Evolutionary conservation across 2,888 invertebrate genomes (phyloP), one percentile per base, ranked within the genome.

Genomic region (Osmoderma eremita): DNA sequence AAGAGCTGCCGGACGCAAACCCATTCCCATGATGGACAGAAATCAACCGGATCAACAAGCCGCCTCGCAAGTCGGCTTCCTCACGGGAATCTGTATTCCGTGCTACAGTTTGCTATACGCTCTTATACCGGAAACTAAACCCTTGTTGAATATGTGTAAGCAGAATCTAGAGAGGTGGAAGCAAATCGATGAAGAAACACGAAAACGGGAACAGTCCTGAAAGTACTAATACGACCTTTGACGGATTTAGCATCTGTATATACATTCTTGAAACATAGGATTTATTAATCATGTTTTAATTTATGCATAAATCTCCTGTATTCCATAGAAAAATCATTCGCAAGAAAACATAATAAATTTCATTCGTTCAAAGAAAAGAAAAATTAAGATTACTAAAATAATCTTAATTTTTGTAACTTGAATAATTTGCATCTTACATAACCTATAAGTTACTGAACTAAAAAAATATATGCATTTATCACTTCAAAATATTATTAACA

Each of bases 41-140:
- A 83, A 85, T 65, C 88, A 90, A 76, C 88, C 90, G 0, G 87
- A 92, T 69, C 88, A 92, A 75, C 89, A 92, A 75, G 90, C 93
- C 0, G 84, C 88, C 2, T 89, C 91, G 69, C 93, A 94, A 87
- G 92, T 93, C 53, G 93, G 92, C 0, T 94, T 94, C 78, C 82
- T 94, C 65, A 88, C 86, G 68, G 91, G 91, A 54, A 93, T 94
- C 70, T 94, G 94, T 79, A 82, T 93, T 45, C 93, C 94, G 0
- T 94, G 94, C 80, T 94, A 94, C 78, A 86, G 85, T 15, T 83
- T 92, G 56, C 83, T 94, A 51, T 81, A 86, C 56, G 82, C 84
- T 68, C 83, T 94, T 18, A 83, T 94, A 51, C 93, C 94, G 0
- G 86, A 86, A 72, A 90, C 92, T 0, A 84, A 86, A 73, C 89